Evolutionary conservation across 2,888 invertebrate species (phyloP), one percentile per base, ranked within the genome.

Genomic region (Hedychridium roseum): DNA sequence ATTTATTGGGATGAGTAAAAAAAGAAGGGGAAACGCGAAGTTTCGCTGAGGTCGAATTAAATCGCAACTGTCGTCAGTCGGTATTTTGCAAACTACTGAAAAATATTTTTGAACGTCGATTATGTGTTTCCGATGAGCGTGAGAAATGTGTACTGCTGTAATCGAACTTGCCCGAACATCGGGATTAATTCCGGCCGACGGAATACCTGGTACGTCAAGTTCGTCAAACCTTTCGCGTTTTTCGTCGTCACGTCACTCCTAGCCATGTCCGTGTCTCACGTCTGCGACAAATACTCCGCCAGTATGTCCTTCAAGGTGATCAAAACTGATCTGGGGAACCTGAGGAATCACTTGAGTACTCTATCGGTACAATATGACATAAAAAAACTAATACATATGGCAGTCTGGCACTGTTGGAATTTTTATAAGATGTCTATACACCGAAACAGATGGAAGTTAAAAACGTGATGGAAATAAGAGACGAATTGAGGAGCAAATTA

Each of bases 261-360:
- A 77, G 77, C 74, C 1, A 67, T 78, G 64, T 73, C 74, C 4
- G 69, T 73, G 18, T 67, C 71, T 32, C 74, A 78, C 42, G 48
- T 77, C 0, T 75, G 73, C 49, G 73, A 74, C 46, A 73, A 75
- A 47, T 76, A 70, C 45, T 73, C 77, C 3, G 57, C 70, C 20
- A 71, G 53, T 36, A 67, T 56, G 43, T 66, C 73, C 0, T 67
- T 76, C 28, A 57, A 59, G 44, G 44, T 48, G 5, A 71, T 78
- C 38, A 71, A 70, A 38, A 54, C 69, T 11, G 77, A 78, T 31
- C 46, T 78, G 9, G 64, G 52, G 43, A 67, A 63, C 39, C 47
- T 78, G 12, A 66, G 68, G 18, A 49, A 56, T 31, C 69, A 73
- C 43, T 46, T 77, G 38, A 65, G 48, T 35, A 69, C 70, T n/a